Base-by-base conservation (phyloP, 1,140 invertebrate genomes). In the Cyclargus thomasi region DNA sequence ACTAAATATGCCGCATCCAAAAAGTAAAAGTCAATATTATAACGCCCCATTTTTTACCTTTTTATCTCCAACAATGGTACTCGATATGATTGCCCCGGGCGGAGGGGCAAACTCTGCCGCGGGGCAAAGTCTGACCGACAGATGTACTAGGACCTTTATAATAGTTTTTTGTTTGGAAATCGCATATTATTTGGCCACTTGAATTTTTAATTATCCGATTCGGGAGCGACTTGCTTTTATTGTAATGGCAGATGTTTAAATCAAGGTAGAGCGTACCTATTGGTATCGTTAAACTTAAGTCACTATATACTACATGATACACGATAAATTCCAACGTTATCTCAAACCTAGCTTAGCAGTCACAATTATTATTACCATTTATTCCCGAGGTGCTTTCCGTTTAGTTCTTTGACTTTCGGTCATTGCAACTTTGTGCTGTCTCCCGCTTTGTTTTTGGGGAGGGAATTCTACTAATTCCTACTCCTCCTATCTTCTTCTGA, bases 1-100 rank as follows among this genome's bases (percentile, higher is more conserved):
- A 64, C 17, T 5, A 10, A 57, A 57, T 59, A 55, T 67, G 59
- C 75, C 80, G 59, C 62, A 76, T 80, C 73, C 75, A 77, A 4
- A 1, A 65, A 74, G 53, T 18, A 29, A 36, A 29, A 36, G 71
- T 53, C 2, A n/a, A 36, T 29, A 35, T 18, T 35, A 23, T 63
- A 53, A 16, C 23, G 16, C 62, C 68, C 39, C 57, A 67, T 66
- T 75, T 80, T 81, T 82, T 78, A 82, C 80, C 80, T 83, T 82
- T 82, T 81, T 83, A 83, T 80, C 74, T 79, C 64, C 71, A 73
- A 85, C 77, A 81, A 78, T 82, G 74, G 77, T 76, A 79, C 79
- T 86, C 79, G 79, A 85, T 78, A 82, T 79, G 78, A 83, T 82
- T 83, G 81, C 84, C 80, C 71, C 73, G 73, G 76, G 82, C 78